Evolutionary conservation across 2,113 vertebrate species (phyloP).

Genomic region (Nipponia nippon): DNA sequence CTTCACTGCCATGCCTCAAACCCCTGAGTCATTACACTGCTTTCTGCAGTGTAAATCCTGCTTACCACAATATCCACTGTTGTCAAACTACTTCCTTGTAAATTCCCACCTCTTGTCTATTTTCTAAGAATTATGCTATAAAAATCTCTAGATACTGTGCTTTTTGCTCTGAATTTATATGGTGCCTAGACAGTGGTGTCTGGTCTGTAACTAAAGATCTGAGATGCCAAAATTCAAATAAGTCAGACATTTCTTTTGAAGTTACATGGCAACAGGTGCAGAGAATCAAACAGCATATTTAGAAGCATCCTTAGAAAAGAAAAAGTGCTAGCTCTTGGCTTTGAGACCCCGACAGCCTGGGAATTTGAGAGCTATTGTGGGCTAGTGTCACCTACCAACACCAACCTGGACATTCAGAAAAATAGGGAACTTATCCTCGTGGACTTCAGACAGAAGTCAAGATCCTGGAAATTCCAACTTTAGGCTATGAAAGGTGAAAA

Average conservation of each 20-base stretch:
- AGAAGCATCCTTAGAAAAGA: neutral
- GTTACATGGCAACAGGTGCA: neutral
- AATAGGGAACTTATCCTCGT: neutral
- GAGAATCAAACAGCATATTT: neutral
- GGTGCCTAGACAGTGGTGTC: neutral
- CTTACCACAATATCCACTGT: neutral
- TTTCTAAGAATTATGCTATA: neutral
- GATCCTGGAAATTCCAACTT: neutral
- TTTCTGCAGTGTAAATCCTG: neutral
- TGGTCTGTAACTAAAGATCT: neutral
- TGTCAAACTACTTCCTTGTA: neutral
- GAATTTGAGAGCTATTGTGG: neutral
- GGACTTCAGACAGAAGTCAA: neutral
- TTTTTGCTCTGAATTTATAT: neutral
- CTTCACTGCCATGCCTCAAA: neutral
- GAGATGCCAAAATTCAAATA: neutral
- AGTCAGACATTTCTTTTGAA: neutral
- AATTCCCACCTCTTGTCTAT: neutral
- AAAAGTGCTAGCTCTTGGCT: neutral
- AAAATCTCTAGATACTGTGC: neutral
- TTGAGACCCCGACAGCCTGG: neutral
- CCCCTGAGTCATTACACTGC: neutral
- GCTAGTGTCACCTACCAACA: neutral
- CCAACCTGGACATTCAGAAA: neutral
- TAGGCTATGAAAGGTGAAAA: neutral